Conservation (phyloP, 2,113 vertebrate species). For the Callithrix jacchus region DNA sequence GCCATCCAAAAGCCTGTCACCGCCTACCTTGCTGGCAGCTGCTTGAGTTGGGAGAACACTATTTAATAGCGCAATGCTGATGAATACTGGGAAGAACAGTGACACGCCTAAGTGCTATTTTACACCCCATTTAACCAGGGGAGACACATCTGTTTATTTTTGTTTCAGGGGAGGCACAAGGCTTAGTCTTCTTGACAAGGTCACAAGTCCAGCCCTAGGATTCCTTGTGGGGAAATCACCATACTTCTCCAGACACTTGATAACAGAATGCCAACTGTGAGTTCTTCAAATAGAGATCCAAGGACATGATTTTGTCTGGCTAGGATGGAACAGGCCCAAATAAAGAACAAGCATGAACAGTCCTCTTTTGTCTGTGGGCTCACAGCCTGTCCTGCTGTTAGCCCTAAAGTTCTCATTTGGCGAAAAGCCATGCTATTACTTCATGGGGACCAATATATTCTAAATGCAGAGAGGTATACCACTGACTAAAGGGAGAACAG, state of each 20-base stretch:
- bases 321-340: slow-evolving; percentile 52
- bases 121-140: slow-evolving; percentile 70
- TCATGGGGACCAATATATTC: not conserved
- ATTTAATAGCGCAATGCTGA: slow-evolving; percentile 35
- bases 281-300: slow-evolving; percentile 63
- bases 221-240: slow-evolving; percentile 52
- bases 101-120: slow-evolving; percentile 70
- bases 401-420: slow-evolving; percentile 52
- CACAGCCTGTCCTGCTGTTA: slow-evolving; percentile 49
- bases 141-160: slow-evolving; percentile 64
- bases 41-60: slow-evolving; percentile 39
- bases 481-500: not conserved
- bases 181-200: slow-evolving; percentile 70
- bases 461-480: slow-evolving; percentile 10
- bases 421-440: not conserved
- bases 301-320: slow-evolving; percentile 63
- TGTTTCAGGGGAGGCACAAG: slow-evolving; percentile 13
- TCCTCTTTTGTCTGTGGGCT: slow-evolving; percentile 54
- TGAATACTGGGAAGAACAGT: slow-evolving; percentile 41
- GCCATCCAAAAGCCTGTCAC: slow-evolving; percentile 66
- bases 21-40: slow-evolving; percentile 60
- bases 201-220: slow-evolving; percentile 54
- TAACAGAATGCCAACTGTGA: slow-evolving; percentile 48
- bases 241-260: slow-evolving; percentile 62
- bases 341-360: slow-evolving; percentile 33